Conservation (phyloP, 2,888 invertebrate genomes). For the Parthenolecanium corni region DNA sequence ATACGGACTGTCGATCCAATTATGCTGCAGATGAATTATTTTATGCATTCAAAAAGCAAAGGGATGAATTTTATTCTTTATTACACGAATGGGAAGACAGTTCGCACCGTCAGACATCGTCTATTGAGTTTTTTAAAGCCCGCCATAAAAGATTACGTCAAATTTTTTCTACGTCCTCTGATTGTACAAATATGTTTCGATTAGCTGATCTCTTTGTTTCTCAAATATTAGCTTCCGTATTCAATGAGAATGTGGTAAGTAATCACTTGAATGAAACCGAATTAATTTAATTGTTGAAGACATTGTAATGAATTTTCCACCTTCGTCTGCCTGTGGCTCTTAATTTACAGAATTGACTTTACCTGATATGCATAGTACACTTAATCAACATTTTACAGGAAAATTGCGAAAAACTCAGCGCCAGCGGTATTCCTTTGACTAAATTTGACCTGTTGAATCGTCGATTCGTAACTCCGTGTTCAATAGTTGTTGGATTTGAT, state of each 20-base stretch:
- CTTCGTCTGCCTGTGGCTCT: no score
- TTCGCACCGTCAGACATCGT: neutral
- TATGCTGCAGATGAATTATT: conserved; percentile 13
- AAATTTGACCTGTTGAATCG: conserved; percentile 17
- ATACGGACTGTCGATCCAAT: conserved; percentile 19
- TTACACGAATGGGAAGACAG: conserved; percentile 20
- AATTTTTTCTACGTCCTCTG: conserved; percentile 12
- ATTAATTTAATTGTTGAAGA: no score
- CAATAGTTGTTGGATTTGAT: conserved; percentile 12
- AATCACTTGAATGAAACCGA: neutral
- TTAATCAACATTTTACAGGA: no score
- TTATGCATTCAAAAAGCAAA: conserved; percentile 18
- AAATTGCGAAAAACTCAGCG: neutral
- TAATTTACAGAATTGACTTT: no score
- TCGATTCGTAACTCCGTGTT: conserved; percentile 16
- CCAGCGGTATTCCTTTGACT: neutral
- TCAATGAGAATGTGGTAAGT: conserved; percentile 18
- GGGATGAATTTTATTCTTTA: conserved; percentile 17
- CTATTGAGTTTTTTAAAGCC: conserved; percentile 20
- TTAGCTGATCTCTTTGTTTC: conserved; percentile 23
- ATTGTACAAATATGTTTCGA: conserved; percentile 10
- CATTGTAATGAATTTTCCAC: no score
- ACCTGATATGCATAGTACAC: no score
- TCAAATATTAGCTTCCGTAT: conserved; percentile 21
- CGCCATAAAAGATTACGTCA: conserved; percentile 4